A percentile compares a stretch with the other conserved stretches of the same genome.
These are phyloP conservation scores for Bothrops jararaca DNA, from an alignment of 2,113 vertebrate species.

Conservation along the genomic window DNA sequence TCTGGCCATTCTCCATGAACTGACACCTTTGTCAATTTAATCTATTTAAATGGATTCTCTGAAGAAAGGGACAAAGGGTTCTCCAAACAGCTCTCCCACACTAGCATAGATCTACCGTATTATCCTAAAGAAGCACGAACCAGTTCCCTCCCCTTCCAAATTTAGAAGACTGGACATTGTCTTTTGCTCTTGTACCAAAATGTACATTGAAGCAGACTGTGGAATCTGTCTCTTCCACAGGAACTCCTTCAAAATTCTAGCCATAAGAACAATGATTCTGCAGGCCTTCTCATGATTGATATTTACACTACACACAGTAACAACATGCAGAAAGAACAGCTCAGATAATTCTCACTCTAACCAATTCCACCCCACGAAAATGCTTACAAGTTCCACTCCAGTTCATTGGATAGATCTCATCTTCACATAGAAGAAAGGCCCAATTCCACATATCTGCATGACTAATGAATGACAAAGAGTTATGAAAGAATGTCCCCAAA, in stretches of 20 bases:
- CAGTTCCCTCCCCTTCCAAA: neutral
- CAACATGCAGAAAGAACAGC: neutral
- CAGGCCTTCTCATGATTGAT: neutral
- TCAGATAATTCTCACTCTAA: neutral
- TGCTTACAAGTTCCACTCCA: neutral
- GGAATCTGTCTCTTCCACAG: neutral
- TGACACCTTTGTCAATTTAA: neutral
- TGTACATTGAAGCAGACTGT: neutral
- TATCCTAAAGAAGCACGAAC: neutral
- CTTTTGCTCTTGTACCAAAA: neutral
- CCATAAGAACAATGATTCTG: neutral
- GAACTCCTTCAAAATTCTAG: neutral
- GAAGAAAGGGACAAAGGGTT: neutral
- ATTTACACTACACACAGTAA: neutral
- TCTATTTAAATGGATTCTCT: neutral
- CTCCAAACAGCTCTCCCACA: neutral
- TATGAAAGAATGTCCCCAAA: neutral
- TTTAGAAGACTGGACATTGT: neutral
- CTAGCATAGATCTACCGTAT: neutral
- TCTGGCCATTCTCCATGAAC: neutral
- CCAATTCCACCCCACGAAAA: neutral
- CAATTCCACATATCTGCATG: neutral
- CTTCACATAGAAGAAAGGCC: neutral
- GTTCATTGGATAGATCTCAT: neutral
- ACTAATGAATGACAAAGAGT: neutral